Percentiles rank a stretch among this genome's conserved stretches.
Conservation (phyloP, 1,140 invertebrate species). For the Sitodiplosis mosellana region DNA sequence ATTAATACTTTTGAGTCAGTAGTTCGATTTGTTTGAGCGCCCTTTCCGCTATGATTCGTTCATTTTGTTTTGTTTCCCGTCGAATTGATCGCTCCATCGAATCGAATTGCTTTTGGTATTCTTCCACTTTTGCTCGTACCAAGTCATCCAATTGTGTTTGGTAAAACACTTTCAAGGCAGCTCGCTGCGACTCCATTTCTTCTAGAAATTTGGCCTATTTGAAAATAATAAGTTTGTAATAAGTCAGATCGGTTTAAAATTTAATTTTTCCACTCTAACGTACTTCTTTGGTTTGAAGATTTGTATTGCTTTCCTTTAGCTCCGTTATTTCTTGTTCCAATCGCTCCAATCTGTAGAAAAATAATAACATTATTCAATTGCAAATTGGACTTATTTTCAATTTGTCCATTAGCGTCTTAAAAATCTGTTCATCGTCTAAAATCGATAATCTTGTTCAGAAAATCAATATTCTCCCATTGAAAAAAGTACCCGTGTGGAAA, state of each 20-base stretch:
- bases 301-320: slow-evolving; percentile 16
- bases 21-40: slow-evolving; percentile 49
- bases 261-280: not conserved
- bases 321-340: slow-evolving; percentile 15
- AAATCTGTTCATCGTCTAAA: too few relatives aligned
- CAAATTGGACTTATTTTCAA: too few relatives aligned
- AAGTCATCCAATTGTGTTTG: slow-evolving; percentile 61
- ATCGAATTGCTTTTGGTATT: slow-evolving; percentile 59
- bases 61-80: slow-evolving; percentile 39
- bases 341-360: slow-evolving; percentile 7
- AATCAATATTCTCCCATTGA: too few relatives aligned
- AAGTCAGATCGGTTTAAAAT: not conserved
- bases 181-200: slow-evolving; percentile 42
- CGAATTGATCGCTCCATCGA: slow-evolving; percentile 41
- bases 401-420: too few relatives aligned
- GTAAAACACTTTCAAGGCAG: slow-evolving; percentile 50
- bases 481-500: too few relatives aligned
- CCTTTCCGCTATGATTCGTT: slow-evolving; percentile 42
- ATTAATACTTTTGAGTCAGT: slow-evolving; percentile 49
- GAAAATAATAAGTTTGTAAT: not conserved
- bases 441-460: too few relatives aligned
- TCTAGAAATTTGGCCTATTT: slow-evolving; percentile 21
- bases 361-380: too few relatives aligned
- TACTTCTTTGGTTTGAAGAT: slow-evolving; percentile 8
- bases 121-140: slow-evolving; percentile 50